phyloP scores from a whole-genome alignment of 2,113 vertebrate species.

The Ahaetulla prasina region DNA sequence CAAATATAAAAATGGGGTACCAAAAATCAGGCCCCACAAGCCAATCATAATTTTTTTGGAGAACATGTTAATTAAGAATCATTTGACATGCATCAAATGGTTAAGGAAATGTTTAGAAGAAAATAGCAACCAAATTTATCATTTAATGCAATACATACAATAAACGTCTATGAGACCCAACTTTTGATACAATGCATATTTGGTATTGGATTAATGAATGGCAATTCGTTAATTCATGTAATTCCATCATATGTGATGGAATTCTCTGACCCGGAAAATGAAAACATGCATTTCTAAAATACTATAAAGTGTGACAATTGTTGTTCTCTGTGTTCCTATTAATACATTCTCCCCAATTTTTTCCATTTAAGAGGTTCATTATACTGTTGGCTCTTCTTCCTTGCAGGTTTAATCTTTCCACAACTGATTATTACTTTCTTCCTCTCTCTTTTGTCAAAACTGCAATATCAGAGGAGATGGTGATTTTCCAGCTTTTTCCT shows the following conservation, averaged over 20 bases:
- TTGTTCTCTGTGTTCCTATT: background rate
- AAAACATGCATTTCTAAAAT: background rate
- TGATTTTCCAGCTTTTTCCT: background rate
- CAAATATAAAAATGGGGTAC: background rate
- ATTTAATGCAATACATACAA: background rate
- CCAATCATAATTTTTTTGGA: background rate
- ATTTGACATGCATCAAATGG: background rate
- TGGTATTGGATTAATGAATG: background rate
- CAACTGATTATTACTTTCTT: background rate
- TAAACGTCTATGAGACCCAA: background rate
- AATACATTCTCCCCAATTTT: background rate
- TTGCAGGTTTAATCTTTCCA: background rate
- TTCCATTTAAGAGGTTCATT: background rate
- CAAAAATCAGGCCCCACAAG: background rate
- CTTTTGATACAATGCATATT: background rate
- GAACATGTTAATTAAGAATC: background rate
- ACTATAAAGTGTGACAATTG: background rate
- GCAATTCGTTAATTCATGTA: background rate
- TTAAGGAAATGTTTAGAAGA: background rate
- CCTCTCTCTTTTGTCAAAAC: background rate
- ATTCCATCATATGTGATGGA: background rate
- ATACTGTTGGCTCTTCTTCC: background rate
- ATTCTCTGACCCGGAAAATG: background rate
- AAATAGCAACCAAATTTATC: background rate
- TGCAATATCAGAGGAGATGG: background rate